Evolutionary conservation across 2,113 vertebrate genomes (phyloP).

Genomic region (Galeopterus variegatus): DNA sequence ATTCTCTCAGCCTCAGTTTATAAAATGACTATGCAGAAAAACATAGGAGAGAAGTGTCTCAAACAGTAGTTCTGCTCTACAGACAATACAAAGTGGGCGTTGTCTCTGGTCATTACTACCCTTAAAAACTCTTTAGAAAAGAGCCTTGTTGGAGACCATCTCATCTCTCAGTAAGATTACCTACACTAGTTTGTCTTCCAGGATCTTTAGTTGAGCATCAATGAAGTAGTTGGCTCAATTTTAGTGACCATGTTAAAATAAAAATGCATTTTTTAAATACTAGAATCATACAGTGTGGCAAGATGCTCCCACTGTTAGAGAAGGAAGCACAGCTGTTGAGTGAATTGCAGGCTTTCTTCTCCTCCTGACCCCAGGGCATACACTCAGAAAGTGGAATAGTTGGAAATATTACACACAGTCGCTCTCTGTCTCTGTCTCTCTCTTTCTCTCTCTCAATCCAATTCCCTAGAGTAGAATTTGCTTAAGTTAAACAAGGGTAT

Average conservation of each 20-base stretch:
- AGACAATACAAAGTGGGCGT: background rate
- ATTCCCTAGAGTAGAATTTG: background rate
- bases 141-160: background rate
- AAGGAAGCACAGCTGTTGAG: background rate
- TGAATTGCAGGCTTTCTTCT: background rate
- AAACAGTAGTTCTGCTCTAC: background rate
- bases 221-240: background rate
- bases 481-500: background rate
- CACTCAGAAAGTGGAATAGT: background rate
- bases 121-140: background rate
- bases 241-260: background rate
- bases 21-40: conserved; percentile 38
- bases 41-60: background rate
- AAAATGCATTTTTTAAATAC: background rate
- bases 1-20: conserved; percentile 25
- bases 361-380: background rate
- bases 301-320: background rate
- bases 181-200: background rate
- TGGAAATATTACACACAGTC: background rate
- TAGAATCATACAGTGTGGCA: background rate
- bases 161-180: background rate
- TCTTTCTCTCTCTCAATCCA: background rate
- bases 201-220: background rate
- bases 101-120: background rate
- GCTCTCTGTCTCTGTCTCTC: background rate